Conservation (phyloP, 2,888 invertebrate genomes). For the Watsonalla binaria region DNA sequence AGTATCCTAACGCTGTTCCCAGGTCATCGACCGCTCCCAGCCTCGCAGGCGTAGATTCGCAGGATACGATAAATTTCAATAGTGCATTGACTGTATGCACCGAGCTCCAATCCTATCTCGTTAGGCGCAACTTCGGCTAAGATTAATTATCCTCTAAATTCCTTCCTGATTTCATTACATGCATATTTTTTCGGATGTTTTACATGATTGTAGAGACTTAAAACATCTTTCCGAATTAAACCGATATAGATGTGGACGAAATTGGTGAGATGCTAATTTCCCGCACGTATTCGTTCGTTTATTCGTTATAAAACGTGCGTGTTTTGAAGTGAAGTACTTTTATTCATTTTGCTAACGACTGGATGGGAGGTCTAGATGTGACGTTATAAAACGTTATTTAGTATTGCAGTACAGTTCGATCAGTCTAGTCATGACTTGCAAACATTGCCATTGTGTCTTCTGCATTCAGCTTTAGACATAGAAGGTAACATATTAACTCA, state of each 20-base stretch:
- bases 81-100: constrained; percentile 66
- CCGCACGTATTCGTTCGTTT: not conserved
- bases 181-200: not conserved
- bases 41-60: constrained; percentile 66
- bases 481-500: too few relatives aligned
- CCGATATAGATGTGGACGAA: not conserved
- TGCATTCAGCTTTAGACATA: too few relatives aligned
- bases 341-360: not conserved
- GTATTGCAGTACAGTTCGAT: not conserved
- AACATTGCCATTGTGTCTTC: not conserved
- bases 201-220: too few relatives aligned
- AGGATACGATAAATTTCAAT: constrained; percentile 77
- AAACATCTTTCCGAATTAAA: not conserved
- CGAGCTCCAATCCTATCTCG: constrained; percentile 32
- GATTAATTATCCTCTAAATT: constrained; percentile 22
- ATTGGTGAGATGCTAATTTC: not conserved
- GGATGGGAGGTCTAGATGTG: not conserved
- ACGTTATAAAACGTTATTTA: not conserved
- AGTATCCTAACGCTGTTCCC: constrained; percentile 64
- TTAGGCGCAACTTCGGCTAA: constrained; percentile 34
- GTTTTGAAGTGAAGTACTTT: not conserved
- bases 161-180: not conserved
- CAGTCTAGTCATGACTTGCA: not conserved
- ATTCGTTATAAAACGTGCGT: not conserved
- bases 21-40: constrained; percentile 62